These are phyloP conservation scores for Podiceps cristatus DNA, from an alignment of 2,113 vertebrate genomes.

Conservation along the genomic window DNA sequence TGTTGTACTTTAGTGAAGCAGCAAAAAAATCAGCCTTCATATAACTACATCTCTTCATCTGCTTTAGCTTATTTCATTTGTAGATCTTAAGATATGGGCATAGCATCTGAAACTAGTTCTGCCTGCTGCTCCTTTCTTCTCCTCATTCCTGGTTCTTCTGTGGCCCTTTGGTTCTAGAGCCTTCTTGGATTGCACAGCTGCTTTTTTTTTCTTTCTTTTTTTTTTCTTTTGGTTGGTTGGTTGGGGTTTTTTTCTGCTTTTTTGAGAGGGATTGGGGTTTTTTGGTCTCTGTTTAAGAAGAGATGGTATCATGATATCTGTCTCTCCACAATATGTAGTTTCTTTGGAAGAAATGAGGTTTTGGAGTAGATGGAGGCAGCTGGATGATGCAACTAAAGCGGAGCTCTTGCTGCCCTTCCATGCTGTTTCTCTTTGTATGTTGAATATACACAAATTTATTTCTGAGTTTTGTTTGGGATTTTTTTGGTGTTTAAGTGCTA, in stretches of 20 bases:
- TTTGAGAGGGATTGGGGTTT: accelerated
- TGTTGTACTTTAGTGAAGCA: neutral
- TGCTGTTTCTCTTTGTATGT: slow-evolving; percentile 29
- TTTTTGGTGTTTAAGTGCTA: neutral
- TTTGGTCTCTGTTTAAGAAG: neutral
- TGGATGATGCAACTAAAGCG: slow-evolving; percentile 23
- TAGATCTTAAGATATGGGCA: neutral
- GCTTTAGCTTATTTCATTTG: neutral
- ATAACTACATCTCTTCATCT: neutral
- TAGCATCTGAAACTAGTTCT: neutral
- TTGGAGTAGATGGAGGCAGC: neutral
- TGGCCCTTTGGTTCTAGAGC: neutral
- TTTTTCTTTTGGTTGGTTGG: too few relatives aligned
- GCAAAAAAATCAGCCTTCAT: neutral
- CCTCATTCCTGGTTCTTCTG: neutral
- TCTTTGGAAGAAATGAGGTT: neutral
- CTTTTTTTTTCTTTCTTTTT: neutral
- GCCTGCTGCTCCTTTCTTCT: neutral
- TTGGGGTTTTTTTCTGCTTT: neutral
- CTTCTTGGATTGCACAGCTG: neutral
- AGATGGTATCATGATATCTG: neutral
- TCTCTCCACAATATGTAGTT: neutral
- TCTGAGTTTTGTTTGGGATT: neutral
- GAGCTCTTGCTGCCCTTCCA: neutral
- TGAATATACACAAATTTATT: neutral